phyloP scores from a whole-genome alignment of 2,797 vertebrate species.

The Bradypus variegatus region DNA sequence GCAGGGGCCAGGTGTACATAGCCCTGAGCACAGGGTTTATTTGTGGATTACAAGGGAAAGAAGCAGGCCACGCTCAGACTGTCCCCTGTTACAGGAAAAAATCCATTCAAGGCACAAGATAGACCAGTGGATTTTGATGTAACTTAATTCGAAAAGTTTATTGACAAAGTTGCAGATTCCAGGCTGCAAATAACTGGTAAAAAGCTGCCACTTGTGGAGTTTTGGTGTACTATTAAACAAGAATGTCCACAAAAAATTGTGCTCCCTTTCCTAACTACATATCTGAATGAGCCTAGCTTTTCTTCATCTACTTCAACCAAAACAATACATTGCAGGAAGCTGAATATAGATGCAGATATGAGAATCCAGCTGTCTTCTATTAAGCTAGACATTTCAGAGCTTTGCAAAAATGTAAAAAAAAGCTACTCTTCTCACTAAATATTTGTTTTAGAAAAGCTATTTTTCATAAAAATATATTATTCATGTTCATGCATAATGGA shows the following conservation, averaged over 20 bases:
- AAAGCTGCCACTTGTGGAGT: neutral
- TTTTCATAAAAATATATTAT: slow-evolving; percentile 1
- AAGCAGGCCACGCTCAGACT: too few relatives aligned
- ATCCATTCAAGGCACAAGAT: neutral
- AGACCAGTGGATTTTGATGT: neutral
- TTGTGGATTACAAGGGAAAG: too few relatives aligned
- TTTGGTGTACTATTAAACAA: neutral
- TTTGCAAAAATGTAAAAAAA: neutral
- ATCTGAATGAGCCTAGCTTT: neutral
- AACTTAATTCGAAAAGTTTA: neutral
- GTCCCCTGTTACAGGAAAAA: neutral
- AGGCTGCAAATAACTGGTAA: neutral
- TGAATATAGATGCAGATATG: neutral
- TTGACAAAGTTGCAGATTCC: neutral
- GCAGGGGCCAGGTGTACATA: too few relatives aligned
- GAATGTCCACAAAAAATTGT: neutral
- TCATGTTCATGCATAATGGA: neutral
- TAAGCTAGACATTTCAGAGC: neutral
- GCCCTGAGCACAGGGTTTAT: too few relatives aligned
- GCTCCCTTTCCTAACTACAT: too few relatives aligned
- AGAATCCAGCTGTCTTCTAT: neutral
- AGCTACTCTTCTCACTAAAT: neutral
- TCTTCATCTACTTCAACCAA: neutral
- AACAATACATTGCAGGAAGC: neutral
- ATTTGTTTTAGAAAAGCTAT: slow-evolving; percentile 7